Percentiles rank a stretch among this genome's conserved stretches.
These are phyloP conservation scores for Jordanella pulchra DNA, from an alignment of 2,797 vertebrate genomes.

Conservation along the genomic window DNA sequence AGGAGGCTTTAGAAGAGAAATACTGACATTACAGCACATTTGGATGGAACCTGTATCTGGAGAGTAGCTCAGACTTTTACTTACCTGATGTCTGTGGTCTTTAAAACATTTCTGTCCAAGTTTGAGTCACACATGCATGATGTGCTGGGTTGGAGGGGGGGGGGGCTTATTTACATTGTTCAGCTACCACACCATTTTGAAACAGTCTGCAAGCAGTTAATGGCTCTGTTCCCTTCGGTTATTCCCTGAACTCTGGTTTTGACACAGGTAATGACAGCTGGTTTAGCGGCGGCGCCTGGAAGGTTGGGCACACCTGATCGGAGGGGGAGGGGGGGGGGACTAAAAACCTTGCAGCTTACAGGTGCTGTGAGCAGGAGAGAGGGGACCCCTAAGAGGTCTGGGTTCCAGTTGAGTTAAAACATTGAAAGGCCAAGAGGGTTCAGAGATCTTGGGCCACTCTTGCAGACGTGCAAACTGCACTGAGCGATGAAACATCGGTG, in stretches of 20 bases:
- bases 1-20: conserved; percentile 83
- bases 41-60: conserved; percentile 82
- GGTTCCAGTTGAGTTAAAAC: conserved; percentile 64
- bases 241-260: conserved; percentile 88
- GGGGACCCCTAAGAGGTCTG: conserved; percentile 55
- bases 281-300: conserved; percentile 80
- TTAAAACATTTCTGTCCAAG: conserved; percentile 84
- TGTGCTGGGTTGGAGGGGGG: conserved; percentile 77
- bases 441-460: conserved; percentile 45
- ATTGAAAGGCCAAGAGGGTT: conserved; percentile 43
- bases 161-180: conserved; percentile 84
- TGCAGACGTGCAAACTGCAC: conserved; percentile 60
- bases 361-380: conserved; percentile 68
- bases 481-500: conserved; percentile 40
- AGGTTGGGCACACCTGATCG: conserved; percentile 79
- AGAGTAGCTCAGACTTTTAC: conserved; percentile 81
- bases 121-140: conserved; percentile 84
- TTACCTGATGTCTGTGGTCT: conserved; percentile 86
- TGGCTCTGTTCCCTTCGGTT: conserved; percentile 89
- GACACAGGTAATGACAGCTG: conserved; percentile 86
- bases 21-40: conserved; percentile 83
- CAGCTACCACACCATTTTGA: conserved; percentile 84
- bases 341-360: conserved; percentile 65
- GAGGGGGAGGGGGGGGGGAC: conserved; percentile 28
- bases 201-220: conserved; percentile 89